Base-by-base conservation (phyloP, 1,140 invertebrate genomes). In the Magallana ariakensis region DNA sequence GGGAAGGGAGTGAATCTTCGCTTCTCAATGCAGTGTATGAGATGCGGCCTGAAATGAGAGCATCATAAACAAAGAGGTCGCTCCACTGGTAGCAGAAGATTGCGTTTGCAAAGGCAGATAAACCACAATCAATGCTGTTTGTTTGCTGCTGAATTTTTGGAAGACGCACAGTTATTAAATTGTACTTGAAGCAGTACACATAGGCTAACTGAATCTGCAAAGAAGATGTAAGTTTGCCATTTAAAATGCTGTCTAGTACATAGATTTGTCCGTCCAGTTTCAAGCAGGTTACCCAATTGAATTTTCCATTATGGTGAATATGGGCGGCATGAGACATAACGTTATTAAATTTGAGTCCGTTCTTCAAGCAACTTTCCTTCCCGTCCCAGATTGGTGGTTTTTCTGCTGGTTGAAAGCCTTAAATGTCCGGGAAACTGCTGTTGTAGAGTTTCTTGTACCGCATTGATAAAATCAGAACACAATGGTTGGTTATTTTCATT, bases 251-350 rank as follows among this genome's bases (percentile, higher is more conserved):
- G 19, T 75, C 70, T 26, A 5, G 22, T 46, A 75, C 19, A 9
- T 75, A 75, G 33, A 75, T 1, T 13, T 75, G 70, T 26, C 80
- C 80, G 2, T 54, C 80, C 6, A 53, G 1, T 55, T 81, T 81
- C 8, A 81, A 8, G 13, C 26, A 46, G 11, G 80, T 13, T 19
- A 81, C 80, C 80, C 80, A 81, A n/a, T 53, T 26, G n/a, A 54
- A 54, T 81, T 81, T 81, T 46, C 33, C 33, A 81, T 13, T 53
- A n/a, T 81, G 80, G 53, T 81, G 33, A 15, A 81, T 55, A 16
- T 81, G 80, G 22, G 2, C 80, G 0, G 46, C 46, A 2, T 9
- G 46, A 19, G n/a, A 53, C 58, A 60, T 60, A 11, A n/a, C n/a
- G 10, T 60, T n/a, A 60, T 10, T 0, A 81, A 81, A 81, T 8